phyloP scores from a whole-genome alignment of 2,888 invertebrate genomes.

The Elegia similella region DNA sequence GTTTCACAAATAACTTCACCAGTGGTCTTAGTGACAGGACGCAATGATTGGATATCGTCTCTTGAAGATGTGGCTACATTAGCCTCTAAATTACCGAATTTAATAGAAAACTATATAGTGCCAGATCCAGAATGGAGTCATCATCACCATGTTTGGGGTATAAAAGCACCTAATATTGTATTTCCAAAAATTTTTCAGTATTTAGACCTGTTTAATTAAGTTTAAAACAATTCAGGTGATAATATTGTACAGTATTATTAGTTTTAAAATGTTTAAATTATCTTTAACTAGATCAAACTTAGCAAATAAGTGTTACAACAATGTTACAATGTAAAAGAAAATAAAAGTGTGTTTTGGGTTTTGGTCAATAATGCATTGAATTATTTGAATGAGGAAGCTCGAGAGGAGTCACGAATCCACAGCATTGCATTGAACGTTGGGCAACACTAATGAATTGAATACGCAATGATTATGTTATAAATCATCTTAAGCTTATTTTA shows the following conservation, averaged over 20 bases:
- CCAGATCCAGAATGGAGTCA: constrained; percentile 75
- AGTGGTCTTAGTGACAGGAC: constrained; percentile 55
- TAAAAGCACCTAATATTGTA: constrained; percentile 46
- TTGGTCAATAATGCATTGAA: background rate
- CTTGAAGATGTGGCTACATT: constrained; percentile 79
- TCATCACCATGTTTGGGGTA: constrained; percentile 62
- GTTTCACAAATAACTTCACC: constrained; percentile 56
- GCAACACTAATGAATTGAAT: background rate
- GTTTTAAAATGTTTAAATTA: background rate
- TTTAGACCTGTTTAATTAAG: constrained; percentile 38
- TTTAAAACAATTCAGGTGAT: background rate
- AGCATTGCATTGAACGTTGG: background rate
- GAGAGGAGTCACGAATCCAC: constrained; percentile 5
- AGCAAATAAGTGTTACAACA: background rate
- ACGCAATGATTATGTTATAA: constrained; percentile 7
- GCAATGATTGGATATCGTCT: constrained; percentile 84
- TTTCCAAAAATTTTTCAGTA: constrained; percentile 53
- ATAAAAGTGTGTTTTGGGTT: background rate
- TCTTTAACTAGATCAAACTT: background rate
- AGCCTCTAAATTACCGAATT: constrained; percentile 76
- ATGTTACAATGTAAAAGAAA: background rate
- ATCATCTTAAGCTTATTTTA: background rate
- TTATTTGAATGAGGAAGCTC: constrained; percentile 1
- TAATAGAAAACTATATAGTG: constrained; percentile 81
- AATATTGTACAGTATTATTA: background rate